Conservation (phyloP, 2,113 vertebrate genomes). For the Agelaius phoeniceus region DNA sequence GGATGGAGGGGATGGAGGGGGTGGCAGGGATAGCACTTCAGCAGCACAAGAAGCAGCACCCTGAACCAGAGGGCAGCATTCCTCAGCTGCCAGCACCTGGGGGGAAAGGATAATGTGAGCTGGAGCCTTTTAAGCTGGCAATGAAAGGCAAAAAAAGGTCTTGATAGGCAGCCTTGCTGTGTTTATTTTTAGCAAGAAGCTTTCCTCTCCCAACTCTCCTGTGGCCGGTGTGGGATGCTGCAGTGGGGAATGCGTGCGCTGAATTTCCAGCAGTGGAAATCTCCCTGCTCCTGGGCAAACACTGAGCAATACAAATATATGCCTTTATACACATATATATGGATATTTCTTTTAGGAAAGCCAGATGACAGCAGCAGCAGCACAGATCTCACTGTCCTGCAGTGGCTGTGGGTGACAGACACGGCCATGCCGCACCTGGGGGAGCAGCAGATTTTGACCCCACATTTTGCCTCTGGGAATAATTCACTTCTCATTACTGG, state of each 20-base stretch:
- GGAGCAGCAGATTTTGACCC: background rate
- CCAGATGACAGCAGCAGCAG: background rate
- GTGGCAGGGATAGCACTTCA: background rate
- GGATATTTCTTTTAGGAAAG: background rate
- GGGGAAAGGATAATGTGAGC: background rate
- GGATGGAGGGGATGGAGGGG: no score
- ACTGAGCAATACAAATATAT: background rate
- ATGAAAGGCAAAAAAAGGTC: background rate
- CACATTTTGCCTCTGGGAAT: background rate
- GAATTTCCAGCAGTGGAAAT: constrained; percentile 1
- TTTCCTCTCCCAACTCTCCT: background rate
- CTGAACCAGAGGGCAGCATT: background rate
- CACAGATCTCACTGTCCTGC: accelerated
- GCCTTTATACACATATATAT: accelerated
- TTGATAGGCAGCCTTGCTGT: background rate
- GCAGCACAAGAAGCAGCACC: accelerated
- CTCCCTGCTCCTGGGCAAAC: background rate
- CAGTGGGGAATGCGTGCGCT: background rate
- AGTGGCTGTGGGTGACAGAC: background rate
- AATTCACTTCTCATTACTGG: constrained; percentile 13
- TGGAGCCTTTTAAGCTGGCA: background rate
- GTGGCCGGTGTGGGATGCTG: background rate
- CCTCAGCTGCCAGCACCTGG: background rate
- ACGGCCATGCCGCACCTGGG: accelerated
- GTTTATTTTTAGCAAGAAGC: background rate